A percentile compares a stretch with the other conserved stretches of the same genome.
phyloP scores from a whole-genome alignment of 2,888 invertebrate genomes.

The Heliconius cydno region DNA sequence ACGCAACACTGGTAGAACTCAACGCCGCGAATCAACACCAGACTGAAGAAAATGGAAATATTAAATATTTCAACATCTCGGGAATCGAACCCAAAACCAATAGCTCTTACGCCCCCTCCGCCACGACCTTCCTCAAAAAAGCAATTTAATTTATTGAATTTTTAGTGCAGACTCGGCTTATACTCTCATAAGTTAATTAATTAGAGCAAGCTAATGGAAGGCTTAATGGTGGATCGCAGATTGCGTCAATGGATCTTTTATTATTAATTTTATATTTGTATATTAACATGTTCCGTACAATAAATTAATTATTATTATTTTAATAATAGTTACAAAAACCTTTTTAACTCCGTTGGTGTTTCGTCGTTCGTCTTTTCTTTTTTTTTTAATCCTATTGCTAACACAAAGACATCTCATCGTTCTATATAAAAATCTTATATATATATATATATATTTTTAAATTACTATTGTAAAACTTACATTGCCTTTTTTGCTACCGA shows the following conservation, averaged over 20 bases:
- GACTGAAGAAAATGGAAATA: no score
- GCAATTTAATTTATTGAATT: not conserved
- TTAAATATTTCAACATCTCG: no score
- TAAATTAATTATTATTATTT: not conserved
- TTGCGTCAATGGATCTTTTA: constrained; percentile 6
- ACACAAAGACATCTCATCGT: not conserved
- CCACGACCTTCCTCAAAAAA: no score
- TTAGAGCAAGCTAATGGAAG: constrained; percentile 19
- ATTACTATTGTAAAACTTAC: not conserved
- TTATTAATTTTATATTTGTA: not conserved
- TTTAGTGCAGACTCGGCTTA: constrained; percentile 6
- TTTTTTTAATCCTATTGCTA: not conserved
- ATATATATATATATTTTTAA: not conserved
- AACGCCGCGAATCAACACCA: no score
- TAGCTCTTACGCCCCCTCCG: no score
- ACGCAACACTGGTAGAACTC: no score
- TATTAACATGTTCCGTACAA: not conserved
- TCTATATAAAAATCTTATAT: no score
- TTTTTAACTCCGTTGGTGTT: no score
- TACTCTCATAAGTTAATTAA: constrained; percentile 20
- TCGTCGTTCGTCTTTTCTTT: not conserved
- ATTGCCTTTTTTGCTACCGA: not conserved
- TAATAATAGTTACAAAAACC: not conserved
- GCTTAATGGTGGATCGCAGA: constrained; percentile 16
- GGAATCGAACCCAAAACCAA: no score